Evolutionary conservation across 2,888 invertebrate genomes (phyloP).

Genomic region (Dusona sp.): DNA sequence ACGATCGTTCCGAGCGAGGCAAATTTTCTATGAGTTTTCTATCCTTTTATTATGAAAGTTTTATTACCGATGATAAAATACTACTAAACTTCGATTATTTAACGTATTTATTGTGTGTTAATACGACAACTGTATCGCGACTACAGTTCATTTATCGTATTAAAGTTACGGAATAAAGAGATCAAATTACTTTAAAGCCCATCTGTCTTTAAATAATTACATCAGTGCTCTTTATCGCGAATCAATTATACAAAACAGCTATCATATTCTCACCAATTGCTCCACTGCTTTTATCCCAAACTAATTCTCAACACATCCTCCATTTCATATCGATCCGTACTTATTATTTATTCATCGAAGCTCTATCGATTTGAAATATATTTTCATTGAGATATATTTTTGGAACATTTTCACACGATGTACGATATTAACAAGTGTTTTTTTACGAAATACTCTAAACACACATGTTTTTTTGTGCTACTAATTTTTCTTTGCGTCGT

Average conservation of each 20-base stretch:
- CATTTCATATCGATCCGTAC: neutral
- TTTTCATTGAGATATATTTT: neutral
- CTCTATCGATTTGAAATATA: neutral
- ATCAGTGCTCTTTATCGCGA: neutral
- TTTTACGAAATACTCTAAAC: neutral
- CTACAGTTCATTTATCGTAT: neutral
- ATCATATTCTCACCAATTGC: neutral
- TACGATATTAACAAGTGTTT: neutral
- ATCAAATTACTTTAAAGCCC: neutral
- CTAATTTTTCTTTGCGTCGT: neutral
- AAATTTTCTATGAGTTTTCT: neutral
- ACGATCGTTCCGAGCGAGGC: neutral
- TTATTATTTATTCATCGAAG: neutral
- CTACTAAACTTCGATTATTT: neutral
- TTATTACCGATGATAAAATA: neutral
- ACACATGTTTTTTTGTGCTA: neutral
- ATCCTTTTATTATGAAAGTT: neutral
- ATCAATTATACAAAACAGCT: neutral
- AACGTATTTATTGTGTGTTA: slow-evolving; percentile 17
- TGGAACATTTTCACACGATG: neutral
- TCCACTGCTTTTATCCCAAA: neutral
- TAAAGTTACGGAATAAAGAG: neutral
- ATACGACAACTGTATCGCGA: neutral
- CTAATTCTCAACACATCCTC: neutral
- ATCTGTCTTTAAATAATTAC: neutral